Evolutionary conservation across 2,888 invertebrate genomes (phyloP).

Genomic region (Entomobrya multifasciata): DNA sequence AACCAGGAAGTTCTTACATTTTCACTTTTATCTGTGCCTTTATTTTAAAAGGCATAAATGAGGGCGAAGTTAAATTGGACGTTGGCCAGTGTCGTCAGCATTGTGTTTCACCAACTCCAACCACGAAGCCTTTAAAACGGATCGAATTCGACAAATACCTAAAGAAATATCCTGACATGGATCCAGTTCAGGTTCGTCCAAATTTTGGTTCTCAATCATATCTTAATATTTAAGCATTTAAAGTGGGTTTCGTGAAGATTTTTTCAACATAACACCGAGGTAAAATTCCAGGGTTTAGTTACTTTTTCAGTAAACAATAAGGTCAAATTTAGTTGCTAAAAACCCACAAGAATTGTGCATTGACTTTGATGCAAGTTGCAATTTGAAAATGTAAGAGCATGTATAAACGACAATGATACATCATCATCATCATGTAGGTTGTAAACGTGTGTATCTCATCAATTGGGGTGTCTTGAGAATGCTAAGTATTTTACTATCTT

Average conservation of each 20-base stretch:
- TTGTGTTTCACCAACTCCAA: slow-evolving; percentile 63
- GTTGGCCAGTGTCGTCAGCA: slow-evolving; percentile 76
- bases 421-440: no score
- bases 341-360: no score
- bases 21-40: no score
- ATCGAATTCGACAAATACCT: slow-evolving; percentile 78
- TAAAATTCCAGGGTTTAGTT: no score
- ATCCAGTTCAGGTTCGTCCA: slow-evolving; percentile 78
- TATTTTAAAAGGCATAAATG: slow-evolving; percentile 69
- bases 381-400: no score
- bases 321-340: no score
- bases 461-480: no score
- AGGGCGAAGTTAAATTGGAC: slow-evolving; percentile 75
- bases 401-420: no score
- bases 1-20: slow-evolving; percentile 7
- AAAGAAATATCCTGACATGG: slow-evolving; percentile 76
- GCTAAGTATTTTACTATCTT: no score
- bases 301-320: no score
- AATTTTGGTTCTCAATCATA: not conserved
- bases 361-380: no score
- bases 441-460: no score
- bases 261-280: not conserved
- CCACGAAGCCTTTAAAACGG: slow-evolving; percentile 73
- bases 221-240: not conserved
- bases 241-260: not conserved